Evolutionary conservation across 2,888 invertebrate genomes (phyloP), one percentile per base, ranked within the genome.

Genomic region (Idaea straminata): DNA sequence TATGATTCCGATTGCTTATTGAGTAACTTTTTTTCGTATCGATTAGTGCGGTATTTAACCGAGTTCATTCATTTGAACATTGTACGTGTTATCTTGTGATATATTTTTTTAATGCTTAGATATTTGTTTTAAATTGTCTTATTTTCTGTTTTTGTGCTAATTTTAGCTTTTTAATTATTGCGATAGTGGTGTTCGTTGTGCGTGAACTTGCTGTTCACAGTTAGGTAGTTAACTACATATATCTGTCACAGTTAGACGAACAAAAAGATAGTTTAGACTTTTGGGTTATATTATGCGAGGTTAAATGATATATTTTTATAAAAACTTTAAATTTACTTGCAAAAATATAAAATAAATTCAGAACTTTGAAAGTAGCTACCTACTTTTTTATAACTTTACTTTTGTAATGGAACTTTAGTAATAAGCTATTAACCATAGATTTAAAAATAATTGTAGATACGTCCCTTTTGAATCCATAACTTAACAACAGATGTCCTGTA

Each of bases 1-100:
- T 25, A 25, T 25, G 25, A 25, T 61, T 71, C 61, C 62, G 61
- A 59, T 62, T 62, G 5, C 5, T 58, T 61, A 60, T 38, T 35
- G 38, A 36, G 60, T 71, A 66, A 66, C 66, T 70, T 62, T 57
- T 66, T 62, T 57, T 65, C 64, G 57, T 64, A 67, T 72, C 62
- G 60, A 63, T 68, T 71, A 60, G 35, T 16, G 15, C 47, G 47
- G 47, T 59, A 6, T 59, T 59, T 59, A 16, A 59, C 58, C 15
- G 58, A 15, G 7, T 59, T 59, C 47, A 13, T 47, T 47, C 13
- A 47, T 7, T 25, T 47, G 47, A 7, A 47, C 10, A 13, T 7
- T 47, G 7, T 13, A 47, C 13, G 4, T 7, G 47, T 7, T 47
- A 47, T 13, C 5, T 36, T 36, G 5, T 47, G 7, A 7, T 10